Base-by-base conservation (phyloP, 1,140 invertebrate genomes). In the Linepithema humile region DNA sequence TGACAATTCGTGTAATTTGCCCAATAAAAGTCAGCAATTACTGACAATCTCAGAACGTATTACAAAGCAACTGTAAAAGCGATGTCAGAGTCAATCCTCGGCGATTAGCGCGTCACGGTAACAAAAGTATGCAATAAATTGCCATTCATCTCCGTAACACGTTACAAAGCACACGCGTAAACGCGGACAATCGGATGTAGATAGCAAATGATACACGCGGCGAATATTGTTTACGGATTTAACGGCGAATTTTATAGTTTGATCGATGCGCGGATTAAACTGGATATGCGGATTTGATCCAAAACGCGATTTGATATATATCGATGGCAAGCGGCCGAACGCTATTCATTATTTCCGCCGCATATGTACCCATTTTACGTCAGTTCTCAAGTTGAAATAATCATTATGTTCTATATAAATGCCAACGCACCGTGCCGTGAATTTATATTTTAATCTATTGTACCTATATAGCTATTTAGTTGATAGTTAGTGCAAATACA, bases 191-290 rank as follows among this genome's bases (percentile, higher is more conserved):
- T 55, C 32, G 64, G 62, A 70, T 69, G 48, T 32, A 55, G 75
- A 70, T 69, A 70, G 75, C 43, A 78, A 78, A 78, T 78, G 75
- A 78, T 69, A 32, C 62, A 70, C 35, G 48, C 6, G 60, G 48
- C 62, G 75, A 80, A 80, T 80, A 80, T 80, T 70, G 75, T 80
- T 80, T 80, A 70, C 75, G 48, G 23, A 77, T 70, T 80, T 80
- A 80, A 80, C 38, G n/a, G 75, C 12, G 75, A 80, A 48, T 80
- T 80, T 80, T 80, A 70, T 80, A 70, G 64, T 43, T 80, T 80
- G 75, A 80, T 80, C 48, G 62, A 80, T 80, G 48, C 26, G 38
- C 48, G 48, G 75, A 80, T 80, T 80, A 80, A 69, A 69, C 12
- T 17, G 64, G 38, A 55, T 80, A 70, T 80, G 64, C 23, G 75